Evolutionary conservation across 2,797 vertebrate genomes (phyloP).

Genomic region (Echiichthys vipera): DNA sequence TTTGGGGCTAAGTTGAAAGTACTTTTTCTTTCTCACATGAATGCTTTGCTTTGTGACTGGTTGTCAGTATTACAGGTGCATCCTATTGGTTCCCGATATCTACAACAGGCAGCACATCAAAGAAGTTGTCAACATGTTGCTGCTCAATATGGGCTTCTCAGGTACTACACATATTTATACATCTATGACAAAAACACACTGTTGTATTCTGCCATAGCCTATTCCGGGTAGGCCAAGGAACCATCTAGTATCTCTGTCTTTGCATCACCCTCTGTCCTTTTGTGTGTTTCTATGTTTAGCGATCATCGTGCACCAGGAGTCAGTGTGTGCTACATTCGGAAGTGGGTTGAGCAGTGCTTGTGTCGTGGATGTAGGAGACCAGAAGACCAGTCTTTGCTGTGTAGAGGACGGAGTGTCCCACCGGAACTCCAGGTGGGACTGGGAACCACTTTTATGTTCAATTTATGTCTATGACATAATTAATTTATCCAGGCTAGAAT

Average conservation of each 20-base stretch:
- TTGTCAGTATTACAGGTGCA: conserved; percentile 96
- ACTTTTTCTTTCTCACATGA: background rate
- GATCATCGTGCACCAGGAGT: conserved; percentile 96
- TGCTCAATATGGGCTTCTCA: conserved; percentile 97
- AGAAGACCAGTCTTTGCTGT: conserved; percentile 97
- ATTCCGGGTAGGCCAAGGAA: background rate
- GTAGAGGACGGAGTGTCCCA: conserved; percentile 98
- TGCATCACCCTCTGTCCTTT: background rate
- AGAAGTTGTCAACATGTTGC: conserved; percentile 94
- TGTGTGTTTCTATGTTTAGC: conserved; percentile 77
- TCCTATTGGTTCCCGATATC: conserved; percentile 96
- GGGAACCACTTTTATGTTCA: background rate
- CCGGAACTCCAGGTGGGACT: conserved; percentile 91
- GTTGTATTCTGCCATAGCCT: background rate
- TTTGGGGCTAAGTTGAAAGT: background rate
- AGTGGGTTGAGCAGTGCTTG: conserved; percentile 96
- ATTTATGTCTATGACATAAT: background rate
- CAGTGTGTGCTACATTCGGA: conserved; percentile 95
- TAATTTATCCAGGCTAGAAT: background rate
- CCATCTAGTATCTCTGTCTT: background rate
- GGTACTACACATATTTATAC: conserved; percentile 80
- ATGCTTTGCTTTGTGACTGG: conserved; percentile 16
- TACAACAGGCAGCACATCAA: conserved; percentile 96
- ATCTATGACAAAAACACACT: background rate
- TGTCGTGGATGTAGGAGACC: conserved; percentile 96